Percentiles rank a stretch among this genome's conserved stretches.
These are phyloP conservation scores for Furcifer pardalis DNA, from an alignment of 2,797 vertebrate species.

Conservation along the genomic window DNA sequence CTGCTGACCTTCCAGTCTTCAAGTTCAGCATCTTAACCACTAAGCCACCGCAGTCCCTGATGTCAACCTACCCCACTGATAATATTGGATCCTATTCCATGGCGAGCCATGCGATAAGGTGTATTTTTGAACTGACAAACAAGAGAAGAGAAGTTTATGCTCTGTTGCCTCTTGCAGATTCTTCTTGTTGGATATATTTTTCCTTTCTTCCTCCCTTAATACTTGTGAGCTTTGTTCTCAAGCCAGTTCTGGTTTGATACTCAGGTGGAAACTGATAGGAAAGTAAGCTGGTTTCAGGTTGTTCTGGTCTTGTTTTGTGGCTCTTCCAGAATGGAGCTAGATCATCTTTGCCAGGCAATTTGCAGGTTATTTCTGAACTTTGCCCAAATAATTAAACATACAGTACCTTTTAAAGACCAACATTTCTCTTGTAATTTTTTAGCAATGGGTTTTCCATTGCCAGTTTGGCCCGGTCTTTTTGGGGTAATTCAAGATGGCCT, in stretches of 20 bases:
- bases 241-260: not conserved
- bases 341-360: not conserved
- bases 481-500: too few species aligned
- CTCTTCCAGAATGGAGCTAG: not conserved
- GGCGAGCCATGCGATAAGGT: conserved; percentile 43
- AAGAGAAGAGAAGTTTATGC: conserved; percentile 62
- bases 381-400: rapidly evolving
- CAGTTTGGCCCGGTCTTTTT: too few species aligned
- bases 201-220: conserved; percentile 20
- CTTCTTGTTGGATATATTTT: conserved; percentile 53
- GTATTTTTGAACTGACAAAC: conserved; percentile 59
- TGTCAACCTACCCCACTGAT: too few species aligned
- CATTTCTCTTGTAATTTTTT: not conserved
- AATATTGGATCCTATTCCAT: conserved; percentile 29
- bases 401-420: not conserved
- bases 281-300: not conserved
- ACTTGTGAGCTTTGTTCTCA: conserved; percentile 41
- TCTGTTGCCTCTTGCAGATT: conserved; percentile 42
- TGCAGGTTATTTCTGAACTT: conserved; percentile 38
- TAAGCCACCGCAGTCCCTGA: too few species aligned
- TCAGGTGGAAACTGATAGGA: not conserved
- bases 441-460: too few species aligned
- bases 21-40: too few species aligned
- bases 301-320: not conserved
- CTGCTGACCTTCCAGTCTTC: too few species aligned